Evolutionary conservation across 2,888 invertebrate species (phyloP).

Genomic region (Leptopilina drosophilae): DNA sequence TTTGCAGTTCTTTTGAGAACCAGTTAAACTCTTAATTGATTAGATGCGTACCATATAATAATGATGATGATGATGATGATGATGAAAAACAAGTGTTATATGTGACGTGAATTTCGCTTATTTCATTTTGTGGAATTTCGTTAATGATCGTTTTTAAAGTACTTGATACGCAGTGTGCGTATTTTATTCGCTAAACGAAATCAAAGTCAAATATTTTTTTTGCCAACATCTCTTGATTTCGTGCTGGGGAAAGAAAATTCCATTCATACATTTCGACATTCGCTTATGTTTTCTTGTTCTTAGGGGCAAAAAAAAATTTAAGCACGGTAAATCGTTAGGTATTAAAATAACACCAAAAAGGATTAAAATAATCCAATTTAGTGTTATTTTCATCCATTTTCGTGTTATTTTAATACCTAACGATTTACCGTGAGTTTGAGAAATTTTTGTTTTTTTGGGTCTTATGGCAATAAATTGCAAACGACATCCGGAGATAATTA

Average conservation of each 20-base stretch:
- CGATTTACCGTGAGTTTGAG: too few species aligned
- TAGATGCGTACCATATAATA: slow-evolving; percentile 25
- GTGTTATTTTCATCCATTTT: too few species aligned
- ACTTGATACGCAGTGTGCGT: background rate
- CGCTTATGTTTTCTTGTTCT: too few species aligned
- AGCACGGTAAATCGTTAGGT: too few species aligned
- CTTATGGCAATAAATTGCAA: slow-evolving; percentile 29
- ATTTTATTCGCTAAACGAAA: background rate
- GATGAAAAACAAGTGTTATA: background rate
- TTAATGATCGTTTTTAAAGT: slow-evolving; percentile 23
- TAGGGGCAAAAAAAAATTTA: too few species aligned
- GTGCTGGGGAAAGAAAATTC: too few species aligned
- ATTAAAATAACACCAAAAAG: too few species aligned
- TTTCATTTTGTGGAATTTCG: slow-evolving; percentile 9
- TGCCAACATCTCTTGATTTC: background rate
- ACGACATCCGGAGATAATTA: slow-evolving; percentile 13
- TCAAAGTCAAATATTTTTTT: background rate
- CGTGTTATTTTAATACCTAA: too few species aligned
- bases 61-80: background rate
- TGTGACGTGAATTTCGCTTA: slow-evolving; percentile 20
- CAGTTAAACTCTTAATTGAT: slow-evolving; percentile 38
- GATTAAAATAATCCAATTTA: too few species aligned
- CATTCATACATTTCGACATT: too few species aligned
- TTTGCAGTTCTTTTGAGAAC: slow-evolving; percentile 44
- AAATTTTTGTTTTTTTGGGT: background rate